Conservation (phyloP, 2,797 vertebrate genomes). For the Tolypeutes matacus region DNA sequence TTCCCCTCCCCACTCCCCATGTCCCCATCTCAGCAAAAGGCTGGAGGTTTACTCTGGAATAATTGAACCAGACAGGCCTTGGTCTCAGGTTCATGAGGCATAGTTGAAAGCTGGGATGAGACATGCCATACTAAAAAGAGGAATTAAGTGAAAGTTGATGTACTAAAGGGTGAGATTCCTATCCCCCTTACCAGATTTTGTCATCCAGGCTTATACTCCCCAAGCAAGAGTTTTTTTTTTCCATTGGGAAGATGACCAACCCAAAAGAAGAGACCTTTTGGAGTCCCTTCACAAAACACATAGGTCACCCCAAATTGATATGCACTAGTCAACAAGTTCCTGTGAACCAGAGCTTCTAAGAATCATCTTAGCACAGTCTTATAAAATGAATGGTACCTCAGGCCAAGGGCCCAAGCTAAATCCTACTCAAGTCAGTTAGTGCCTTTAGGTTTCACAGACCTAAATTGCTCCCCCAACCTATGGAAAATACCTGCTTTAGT, state of each 20-base stretch:
- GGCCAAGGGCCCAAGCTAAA: background rate
- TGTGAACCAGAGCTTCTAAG: background rate
- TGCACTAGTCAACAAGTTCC: background rate
- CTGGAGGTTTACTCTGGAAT: background rate
- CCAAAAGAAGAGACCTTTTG: background rate
- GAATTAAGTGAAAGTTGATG: slow-evolving; percentile 4
- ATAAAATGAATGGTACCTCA: background rate
- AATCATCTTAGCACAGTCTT: background rate
- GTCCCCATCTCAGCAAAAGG: background rate
- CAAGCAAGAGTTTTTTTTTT: background rate
- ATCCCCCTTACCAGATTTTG: background rate
- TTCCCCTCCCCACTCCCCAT: background rate
- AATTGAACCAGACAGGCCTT: background rate
- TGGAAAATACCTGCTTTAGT: background rate
- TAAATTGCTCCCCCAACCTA: background rate
- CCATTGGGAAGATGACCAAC: background rate
- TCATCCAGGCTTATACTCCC: background rate
- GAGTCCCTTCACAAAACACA: background rate
- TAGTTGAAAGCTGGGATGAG: background rate
- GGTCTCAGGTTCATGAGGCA: background rate
- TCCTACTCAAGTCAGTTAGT: background rate
- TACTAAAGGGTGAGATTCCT: background rate
- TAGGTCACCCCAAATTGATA: background rate
- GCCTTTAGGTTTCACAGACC: background rate
- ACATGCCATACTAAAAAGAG: background rate